These are phyloP conservation scores for Bombus superbus DNA, from an alignment of 1,140 invertebrate genomes.

Conservation along the genomic window DNA sequence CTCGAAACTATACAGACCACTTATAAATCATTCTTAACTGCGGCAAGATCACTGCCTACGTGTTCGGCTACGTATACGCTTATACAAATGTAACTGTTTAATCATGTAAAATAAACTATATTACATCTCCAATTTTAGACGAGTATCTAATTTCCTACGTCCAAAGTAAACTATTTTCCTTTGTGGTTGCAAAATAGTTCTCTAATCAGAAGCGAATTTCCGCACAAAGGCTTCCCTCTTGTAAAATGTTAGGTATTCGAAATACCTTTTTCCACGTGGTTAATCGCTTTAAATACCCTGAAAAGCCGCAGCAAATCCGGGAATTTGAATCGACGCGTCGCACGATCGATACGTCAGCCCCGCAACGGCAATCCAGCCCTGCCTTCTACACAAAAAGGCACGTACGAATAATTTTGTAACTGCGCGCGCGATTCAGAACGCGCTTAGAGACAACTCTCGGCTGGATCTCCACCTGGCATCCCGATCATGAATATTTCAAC, in stretches of 20 bases:
- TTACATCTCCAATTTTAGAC: not conserved
- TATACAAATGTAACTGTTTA: conserved; percentile 2
- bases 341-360: conserved; percentile 6
- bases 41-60: not conserved
- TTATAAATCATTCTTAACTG: not conserved
- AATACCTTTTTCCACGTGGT: not conserved
- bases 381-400: conserved; percentile 17
- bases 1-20: not conserved
- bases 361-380: too few relatives aligned
- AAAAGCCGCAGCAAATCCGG: not conserved
- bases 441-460: conserved; percentile 31
- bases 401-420: conserved; percentile 45
- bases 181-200: not conserved
- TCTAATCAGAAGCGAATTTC: not conserved
- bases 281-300: not conserved
- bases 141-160: too few relatives aligned
- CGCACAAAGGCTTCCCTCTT: not conserved
- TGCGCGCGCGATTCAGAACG: conserved; percentile 22
- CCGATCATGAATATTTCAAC: conserved; percentile 47
- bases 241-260: not conserved
- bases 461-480: not conserved
- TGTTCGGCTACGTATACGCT: not conserved
- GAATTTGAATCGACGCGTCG: not conserved
- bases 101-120: conserved; percentile 16
- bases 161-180: not conserved